A percentile compares a stretch with the other conserved stretches of the same genome.
phyloP scores from a whole-genome alignment of 2,797 vertebrate species.

The Tangara arthus region DNA sequence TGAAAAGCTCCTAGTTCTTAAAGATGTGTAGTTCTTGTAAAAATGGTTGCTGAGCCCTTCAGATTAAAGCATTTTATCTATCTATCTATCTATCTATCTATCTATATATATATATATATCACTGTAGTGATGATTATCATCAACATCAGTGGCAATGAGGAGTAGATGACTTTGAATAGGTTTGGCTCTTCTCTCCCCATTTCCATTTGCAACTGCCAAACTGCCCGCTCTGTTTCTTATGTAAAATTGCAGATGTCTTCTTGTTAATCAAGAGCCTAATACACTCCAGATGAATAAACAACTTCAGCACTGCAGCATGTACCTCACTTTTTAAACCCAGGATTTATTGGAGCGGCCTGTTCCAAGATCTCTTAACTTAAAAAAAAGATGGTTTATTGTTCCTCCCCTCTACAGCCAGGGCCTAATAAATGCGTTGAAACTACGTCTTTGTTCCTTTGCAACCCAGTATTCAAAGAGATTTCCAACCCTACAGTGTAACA shows the following conservation, averaged over 20 bases:
- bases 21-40: not conserved
- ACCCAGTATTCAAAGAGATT: conserved; percentile 67
- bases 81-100: not conserved
- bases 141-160: conserved; percentile 76
- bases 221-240: conserved; percentile 79
- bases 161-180: conserved; percentile 59
- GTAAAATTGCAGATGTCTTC: conserved; percentile 88
- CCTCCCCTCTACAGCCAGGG: conserved; percentile 65
- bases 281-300: conserved; percentile 98
- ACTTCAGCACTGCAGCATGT: conserved; percentile 79
- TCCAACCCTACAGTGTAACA: conserved; percentile 56
- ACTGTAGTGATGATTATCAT: conserved; percentile 74
- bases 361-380: conserved; percentile 87
- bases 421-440: conserved; percentile 71
- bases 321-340: conserved; percentile 72
- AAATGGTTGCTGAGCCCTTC: not conserved
- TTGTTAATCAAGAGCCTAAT: conserved; percentile 94
- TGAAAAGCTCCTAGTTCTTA: not conserved
- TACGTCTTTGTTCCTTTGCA: conserved; percentile 55
- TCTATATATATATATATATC: not conserved
- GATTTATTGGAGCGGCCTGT: conserved; percentile 72
- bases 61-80: not conserved
- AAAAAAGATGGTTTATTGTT: conserved; percentile 77
- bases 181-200: conserved; percentile 75
- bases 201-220: conserved; percentile 83